Base-by-base conservation (phyloP, 2,888 invertebrate genomes). In the Unio pictorum region DNA sequence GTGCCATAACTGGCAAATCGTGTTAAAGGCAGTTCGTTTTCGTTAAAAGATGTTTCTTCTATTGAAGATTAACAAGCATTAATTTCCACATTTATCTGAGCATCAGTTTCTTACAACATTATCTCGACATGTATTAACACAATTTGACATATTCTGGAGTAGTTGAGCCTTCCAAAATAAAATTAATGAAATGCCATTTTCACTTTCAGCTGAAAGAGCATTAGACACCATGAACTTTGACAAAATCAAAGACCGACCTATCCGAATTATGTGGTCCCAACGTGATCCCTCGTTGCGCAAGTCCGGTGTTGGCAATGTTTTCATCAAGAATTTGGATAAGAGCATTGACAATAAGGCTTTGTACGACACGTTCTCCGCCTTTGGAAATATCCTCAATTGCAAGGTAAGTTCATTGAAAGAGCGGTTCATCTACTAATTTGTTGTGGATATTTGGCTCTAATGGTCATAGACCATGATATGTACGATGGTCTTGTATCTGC, bases 251-350 rank as follows among this genome's bases (percentile, higher is more conserved):
- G 97, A 97, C 84, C 94, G 97, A 87, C 99, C 99, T 75, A 99
- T 99, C 90, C 95, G 99, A 90, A 99, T 99, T 89, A 99, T 99
- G 99, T 99, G 99, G 99, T 98, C 99, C 76, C 99, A 99, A 91
- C 94, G 99, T 87, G 99, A 99, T 92, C 99, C 99, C 61, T 98
- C 98, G 55, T 93, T 99, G 76, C 94, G 99, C 85, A 97, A 98
- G 91, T 99, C 99, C 78, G 99, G 99, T 72, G 97, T 99, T 81
- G 99, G 99, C 75, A 99, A 99, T 92, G 98, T 99, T 76, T 99
- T 99, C 92, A 99, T 99, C 88, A 99, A 99, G 92, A 99, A 99
- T 91, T 92, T 99, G 91, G 90, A 99, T 91, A 98, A 97, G 91
- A 94, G 94, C 80, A 99, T 99, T 90, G 99, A 99, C 92, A 99